Evolutionary conservation across 2,888 invertebrate genomes (phyloP).

Genomic region (Drosophila fungiperda): DNA sequence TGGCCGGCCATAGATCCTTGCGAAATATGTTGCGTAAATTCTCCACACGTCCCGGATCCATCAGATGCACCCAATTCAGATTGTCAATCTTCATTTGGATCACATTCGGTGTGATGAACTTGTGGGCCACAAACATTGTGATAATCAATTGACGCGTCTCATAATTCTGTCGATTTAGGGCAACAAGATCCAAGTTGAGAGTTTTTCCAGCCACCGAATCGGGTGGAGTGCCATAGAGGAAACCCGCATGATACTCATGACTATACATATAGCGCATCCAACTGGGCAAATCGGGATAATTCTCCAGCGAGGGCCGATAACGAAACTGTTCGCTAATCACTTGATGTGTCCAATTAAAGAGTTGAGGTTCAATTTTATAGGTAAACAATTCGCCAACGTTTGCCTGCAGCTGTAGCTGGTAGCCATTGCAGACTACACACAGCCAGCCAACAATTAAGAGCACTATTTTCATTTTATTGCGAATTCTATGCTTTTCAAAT

Average conservation of each 20-base stretch:
- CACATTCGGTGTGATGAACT: conserved; percentile 90
- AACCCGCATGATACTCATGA: conserved; percentile 91
- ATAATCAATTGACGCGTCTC: conserved; percentile 89
- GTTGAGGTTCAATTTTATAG: conserved; percentile 90
- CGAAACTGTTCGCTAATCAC: conserved; percentile 83
- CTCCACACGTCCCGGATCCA: conserved; percentile 90
- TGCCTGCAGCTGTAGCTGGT: conserved; percentile 68
- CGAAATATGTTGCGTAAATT: conserved; percentile 91
- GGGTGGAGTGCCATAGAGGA: conserved; percentile 94
- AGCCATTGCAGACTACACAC: conserved; percentile 6
- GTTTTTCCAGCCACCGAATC: conserved; percentile 86
- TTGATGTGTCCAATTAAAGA: conserved; percentile 91
- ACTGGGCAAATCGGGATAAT: conserved; percentile 93
- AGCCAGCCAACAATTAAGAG: conserved; percentile 30
- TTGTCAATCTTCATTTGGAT: conserved; percentile 96
- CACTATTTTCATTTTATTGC: conserved; percentile 48
- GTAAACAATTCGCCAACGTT: conserved; percentile 90
- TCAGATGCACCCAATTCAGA: conserved; percentile 94
- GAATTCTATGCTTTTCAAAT: neutral
- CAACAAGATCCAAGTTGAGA: conserved; percentile 90
- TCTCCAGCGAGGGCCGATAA: conserved; percentile 90
- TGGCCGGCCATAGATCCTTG: conserved; percentile 91
- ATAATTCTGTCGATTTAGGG: conserved; percentile 91
- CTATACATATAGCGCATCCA: conserved; percentile 95
- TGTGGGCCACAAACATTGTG: conserved; percentile 88